phyloP scores from a whole-genome alignment of 2,888 invertebrate genomes.

The Periphyllus acericola region DNA sequence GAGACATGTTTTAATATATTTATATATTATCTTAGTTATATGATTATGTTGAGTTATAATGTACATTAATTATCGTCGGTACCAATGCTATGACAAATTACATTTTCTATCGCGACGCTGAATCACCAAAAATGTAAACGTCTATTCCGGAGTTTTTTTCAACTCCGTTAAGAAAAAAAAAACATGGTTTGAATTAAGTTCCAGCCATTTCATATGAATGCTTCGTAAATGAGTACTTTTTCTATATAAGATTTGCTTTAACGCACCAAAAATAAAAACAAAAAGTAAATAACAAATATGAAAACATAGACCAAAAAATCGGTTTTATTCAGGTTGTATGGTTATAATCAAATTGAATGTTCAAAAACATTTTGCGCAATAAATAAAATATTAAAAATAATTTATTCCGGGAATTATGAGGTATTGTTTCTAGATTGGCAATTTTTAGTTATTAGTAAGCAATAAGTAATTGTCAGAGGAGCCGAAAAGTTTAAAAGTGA shows the following conservation, averaged over 20 bases:
- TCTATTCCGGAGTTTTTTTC: neutral
- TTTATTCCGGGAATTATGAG: no score
- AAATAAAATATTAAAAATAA: no score
- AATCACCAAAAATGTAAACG: neutral
- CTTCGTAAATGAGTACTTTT: neutral
- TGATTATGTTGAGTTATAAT: neutral
- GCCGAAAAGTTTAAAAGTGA: no score
- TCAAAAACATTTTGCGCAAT: no score
- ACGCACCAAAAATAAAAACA: no score
- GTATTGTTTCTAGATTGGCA: no score
- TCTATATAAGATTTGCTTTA: neutral
- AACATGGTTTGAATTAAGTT: neutral
- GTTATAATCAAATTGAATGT: no score
- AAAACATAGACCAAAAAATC: no score
- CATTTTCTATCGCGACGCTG: neutral
- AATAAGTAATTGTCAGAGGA: no score
- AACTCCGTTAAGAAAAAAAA: neutral
- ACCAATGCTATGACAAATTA: neutral
- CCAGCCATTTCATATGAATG: neutral
- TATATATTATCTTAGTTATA: neutral
- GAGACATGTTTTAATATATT: neutral
- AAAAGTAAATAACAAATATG: no score
- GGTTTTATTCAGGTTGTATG: no score
- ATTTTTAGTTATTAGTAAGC: no score
- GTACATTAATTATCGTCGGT: neutral